These are phyloP conservation scores for Megaptera novaeangliae DNA, from an alignment of 2,113 vertebrate species.

Conservation along the genomic window DNA sequence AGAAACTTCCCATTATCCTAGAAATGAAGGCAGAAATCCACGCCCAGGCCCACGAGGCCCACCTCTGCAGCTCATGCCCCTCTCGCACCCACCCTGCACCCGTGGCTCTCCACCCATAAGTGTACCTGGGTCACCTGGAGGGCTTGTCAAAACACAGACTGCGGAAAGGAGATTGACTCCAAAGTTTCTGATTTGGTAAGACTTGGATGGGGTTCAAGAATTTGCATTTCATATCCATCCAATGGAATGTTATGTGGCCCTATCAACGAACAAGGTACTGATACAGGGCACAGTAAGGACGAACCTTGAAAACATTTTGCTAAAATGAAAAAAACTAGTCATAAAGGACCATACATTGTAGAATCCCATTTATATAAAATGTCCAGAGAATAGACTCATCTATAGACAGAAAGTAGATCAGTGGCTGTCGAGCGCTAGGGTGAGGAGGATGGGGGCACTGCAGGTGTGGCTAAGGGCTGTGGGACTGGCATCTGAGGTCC, in stretches of 20 bases:
- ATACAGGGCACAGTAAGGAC: neutral
- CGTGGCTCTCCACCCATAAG: neutral
- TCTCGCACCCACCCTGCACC: neutral
- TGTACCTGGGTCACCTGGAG: neutral
- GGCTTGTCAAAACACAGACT: neutral
- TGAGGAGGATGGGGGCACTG: too few relatives aligned
- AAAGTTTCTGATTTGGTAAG: neutral
- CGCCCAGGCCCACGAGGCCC: neutral
- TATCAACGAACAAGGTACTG: neutral
- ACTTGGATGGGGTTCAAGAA: neutral
- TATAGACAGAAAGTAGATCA: neutral
- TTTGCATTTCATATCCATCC: neutral
- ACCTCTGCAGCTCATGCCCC: neutral
- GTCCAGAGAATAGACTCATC: neutral
- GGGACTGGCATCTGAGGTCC: neutral
- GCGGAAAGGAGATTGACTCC: neutral
- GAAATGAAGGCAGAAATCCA: neutral
- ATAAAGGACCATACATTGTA: neutral
- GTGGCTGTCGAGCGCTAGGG: neutral
- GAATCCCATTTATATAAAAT: neutral
- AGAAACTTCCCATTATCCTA: neutral
- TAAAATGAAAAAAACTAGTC: neutral
- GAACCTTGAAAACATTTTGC: neutral
- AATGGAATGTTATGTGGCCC: neutral
- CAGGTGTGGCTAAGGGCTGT: neutral